Evolutionary conservation across 1,140 invertebrate species (phyloP).

Genomic region (Platorchestia sp.): DNA sequence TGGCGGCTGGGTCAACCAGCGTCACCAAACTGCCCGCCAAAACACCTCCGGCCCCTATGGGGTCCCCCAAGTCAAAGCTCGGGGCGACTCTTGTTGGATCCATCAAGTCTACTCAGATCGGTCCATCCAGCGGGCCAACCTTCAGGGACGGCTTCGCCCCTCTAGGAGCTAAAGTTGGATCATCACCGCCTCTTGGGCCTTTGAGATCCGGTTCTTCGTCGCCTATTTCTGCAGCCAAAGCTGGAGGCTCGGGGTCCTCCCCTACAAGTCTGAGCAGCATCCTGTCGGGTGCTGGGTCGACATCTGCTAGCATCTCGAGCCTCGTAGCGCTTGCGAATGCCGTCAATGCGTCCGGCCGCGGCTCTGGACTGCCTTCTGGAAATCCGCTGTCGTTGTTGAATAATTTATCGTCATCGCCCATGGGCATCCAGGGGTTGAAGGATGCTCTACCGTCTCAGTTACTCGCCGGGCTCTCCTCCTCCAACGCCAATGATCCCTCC

Average conservation of each 20-base stretch:
- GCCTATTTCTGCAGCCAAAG: not conserved
- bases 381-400: slow-evolving; percentile 5
- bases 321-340: slow-evolving; percentile 18
- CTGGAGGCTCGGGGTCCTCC: not conserved
- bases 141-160: not conserved
- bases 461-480: not conserved
- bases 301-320: slow-evolving; percentile 11
- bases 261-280: not conserved
- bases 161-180: not conserved
- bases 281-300: not conserved
- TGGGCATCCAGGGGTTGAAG: not conserved
- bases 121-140: not conserved
- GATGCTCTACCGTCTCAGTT: not conserved
- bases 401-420: not conserved
- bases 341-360: not conserved
- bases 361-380: not conserved
- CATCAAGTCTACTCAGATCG: not conserved
- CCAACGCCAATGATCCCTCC: slow-evolving; percentile 11
- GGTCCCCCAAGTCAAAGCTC: not conserved
- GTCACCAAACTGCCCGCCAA: slow-evolving; percentile 47
- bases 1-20: slow-evolving; percentile 56
- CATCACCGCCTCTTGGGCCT: not conserved
- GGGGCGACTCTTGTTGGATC: not conserved
- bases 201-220: not conserved
- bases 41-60: not conserved